Evolutionary conservation across 1,140 invertebrate genomes (phyloP), one percentile per base, ranked within the genome.

Genomic region (Bombyx mandarina): DNA sequence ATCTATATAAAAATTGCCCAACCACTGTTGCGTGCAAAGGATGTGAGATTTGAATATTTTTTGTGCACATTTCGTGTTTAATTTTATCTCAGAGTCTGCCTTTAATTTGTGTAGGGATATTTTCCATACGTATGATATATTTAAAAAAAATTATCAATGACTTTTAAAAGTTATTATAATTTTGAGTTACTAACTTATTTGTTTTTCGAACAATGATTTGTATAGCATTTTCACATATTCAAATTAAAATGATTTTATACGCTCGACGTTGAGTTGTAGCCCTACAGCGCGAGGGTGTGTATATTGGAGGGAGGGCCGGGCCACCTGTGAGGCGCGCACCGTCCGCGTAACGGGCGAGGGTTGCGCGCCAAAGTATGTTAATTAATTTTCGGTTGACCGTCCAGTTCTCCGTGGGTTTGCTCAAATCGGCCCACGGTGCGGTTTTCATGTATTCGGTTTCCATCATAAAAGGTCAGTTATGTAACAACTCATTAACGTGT

Each of bases 371-470:
- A 86, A 86, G 83, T 86, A 86, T 84, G 81, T 84, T 86, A 86
- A 84, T 86, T 85, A 83, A 86, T 85, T 86, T 86, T 83, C 75
- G 80, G 77, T 78, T 77, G 79, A 77, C 80, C 80, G 79, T 84
- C 71, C 73, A 66, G 56, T 59, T 64, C 64, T 63, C 61, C 62
- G 62, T 72, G 72, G 60, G 58, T 71, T 69, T 67, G 69, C 70
- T 75, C 71, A 69, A 82, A 86, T 80, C 79, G 72, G 65, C 67
- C 65, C 66, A 73, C 65, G 66, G 67, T 79, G 81, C 68, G 79
- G 83, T 84, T 82, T 76, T 68, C 77, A 67, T 78, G 69, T 73
- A 78, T 75, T 82, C 79, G 77, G 73, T 76, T 81, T 62, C 59
- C 51, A 57, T 68, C 68, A 75, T 72, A 71, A 80, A 73, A 79